Conservation (phyloP, 2,888 invertebrate genomes). For the Graphium colonna region DNA sequence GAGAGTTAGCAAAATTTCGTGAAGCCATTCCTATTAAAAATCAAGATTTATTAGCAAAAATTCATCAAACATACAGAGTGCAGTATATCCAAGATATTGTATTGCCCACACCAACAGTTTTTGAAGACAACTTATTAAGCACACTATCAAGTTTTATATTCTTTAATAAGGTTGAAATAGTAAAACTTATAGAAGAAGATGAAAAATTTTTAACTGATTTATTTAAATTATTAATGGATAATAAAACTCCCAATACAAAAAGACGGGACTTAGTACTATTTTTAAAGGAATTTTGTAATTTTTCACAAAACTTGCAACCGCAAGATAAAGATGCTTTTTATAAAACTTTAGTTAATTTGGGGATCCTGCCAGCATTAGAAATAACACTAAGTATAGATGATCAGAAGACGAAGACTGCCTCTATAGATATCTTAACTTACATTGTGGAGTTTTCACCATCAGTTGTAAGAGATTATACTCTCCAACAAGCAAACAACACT, state of each 20-base stretch:
- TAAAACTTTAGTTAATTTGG: slow-evolving; percentile 93
- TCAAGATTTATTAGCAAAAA: slow-evolving; percentile 96
- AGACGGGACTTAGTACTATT: slow-evolving; percentile 97
- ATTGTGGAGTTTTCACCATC: slow-evolving; percentile 99
- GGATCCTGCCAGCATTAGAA: slow-evolving; percentile 93
- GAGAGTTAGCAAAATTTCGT: slow-evolving; percentile 93
- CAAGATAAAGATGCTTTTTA: slow-evolving; percentile 98
- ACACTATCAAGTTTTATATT: slow-evolving; percentile 99
- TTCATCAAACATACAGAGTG: slow-evolving; percentile 99
- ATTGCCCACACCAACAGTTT: slow-evolving; percentile 98
- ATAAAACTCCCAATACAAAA: slow-evolving; percentile 90
- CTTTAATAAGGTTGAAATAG: slow-evolving; percentile 99
- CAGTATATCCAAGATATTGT: slow-evolving; percentile 99
- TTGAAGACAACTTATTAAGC: slow-evolving; percentile 99
- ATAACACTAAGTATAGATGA: slow-evolving; percentile 95
- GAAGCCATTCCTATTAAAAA: slow-evolving; percentile 98
- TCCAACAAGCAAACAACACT: slow-evolving; percentile 93
- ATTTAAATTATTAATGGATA: slow-evolving; percentile 95
- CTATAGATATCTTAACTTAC: slow-evolving; percentile 98
- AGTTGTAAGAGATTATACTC: slow-evolving; percentile 96
- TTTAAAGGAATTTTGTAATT: slow-evolving; percentile 99
- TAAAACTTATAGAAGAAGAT: slow-evolving; percentile 98
- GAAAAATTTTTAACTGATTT: slow-evolving; percentile 97
- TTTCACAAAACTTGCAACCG: slow-evolving; percentile 98
- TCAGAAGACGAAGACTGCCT: slow-evolving; percentile 95